Conservation (phyloP, 1,140 invertebrate species). For the Pogonomyrmex barbatus region DNA sequence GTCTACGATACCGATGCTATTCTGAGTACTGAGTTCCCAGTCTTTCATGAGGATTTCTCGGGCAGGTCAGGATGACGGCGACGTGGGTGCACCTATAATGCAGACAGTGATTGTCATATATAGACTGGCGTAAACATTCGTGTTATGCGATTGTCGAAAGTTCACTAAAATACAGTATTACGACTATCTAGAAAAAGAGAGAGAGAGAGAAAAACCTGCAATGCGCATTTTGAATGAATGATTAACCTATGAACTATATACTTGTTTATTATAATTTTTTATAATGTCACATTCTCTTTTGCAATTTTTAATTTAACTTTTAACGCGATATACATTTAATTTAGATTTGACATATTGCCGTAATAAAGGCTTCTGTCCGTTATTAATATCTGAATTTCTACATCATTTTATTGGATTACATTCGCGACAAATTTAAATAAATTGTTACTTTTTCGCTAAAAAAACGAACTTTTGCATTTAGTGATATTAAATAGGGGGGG, state of each 20-base stretch:
- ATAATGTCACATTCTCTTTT: neutral
- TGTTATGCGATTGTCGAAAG: constrained; percentile 51
- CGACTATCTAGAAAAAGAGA: neutral
- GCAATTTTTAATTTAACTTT: neutral
- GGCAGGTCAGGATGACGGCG: constrained; percentile 86
- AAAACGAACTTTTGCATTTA: neutral
- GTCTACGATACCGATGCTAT: constrained; percentile 87
- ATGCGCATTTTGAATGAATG: neutral
- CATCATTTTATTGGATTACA: neutral
- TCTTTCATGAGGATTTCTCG: constrained; percentile 87
- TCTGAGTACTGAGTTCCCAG: constrained; percentile 87
- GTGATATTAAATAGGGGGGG: neutral
- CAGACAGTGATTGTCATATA: constrained; percentile 84
- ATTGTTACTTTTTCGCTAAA: neutral
- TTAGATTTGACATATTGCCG: neutral
- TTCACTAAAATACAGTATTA: constrained; percentile 31
- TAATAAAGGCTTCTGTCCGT: neutral
- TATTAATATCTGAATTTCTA: neutral
- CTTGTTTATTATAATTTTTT: neutral
- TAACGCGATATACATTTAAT: neutral
- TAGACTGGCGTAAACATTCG: constrained; percentile 59
- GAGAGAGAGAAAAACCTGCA: neutral
- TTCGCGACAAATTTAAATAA: neutral
- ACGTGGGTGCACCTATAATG: constrained; percentile 86
- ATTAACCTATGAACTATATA: neutral